Evolutionary conservation across 1,140 invertebrate genomes (phyloP), one percentile per base, ranked within the genome.

Genomic region (Ips nitidus): DNA sequence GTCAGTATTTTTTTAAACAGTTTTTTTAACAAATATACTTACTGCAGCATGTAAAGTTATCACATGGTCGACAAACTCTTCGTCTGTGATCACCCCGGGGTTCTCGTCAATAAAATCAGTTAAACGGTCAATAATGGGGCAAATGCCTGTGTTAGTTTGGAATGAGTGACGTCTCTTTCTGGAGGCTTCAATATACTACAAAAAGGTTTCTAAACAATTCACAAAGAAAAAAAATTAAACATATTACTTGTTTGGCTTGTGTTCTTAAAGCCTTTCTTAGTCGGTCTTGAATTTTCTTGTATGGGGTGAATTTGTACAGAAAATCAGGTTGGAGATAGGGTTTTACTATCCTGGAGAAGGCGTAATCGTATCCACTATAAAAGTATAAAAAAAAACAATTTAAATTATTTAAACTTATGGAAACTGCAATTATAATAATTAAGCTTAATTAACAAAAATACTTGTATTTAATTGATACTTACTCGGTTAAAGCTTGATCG

Each of bases 111-210:
- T 37, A 47, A 64, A 61, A 41, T 68, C 68, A 2, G 60, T 43
- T n/a, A 75, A 39, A 59, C 6, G 36, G 41, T 75, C 74, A 43
- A 75, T 42, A n/a, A 72, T 50, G 6, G 74, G 71, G 66, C 56
- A 53, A 68, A 7, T 52, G 37, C 6, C 41, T 41, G 4, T 6
- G 50, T 57, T n/a, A 5, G 4, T 73, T 57, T 2, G 7, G n/a
- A 4, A 62, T 43, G 39, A n/a, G n/a, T 66, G 73, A 61, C 66
- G 47, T 56, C 56, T 52, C 38, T 62, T 67, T 6, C 41, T 22
- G 36, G 64, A 69, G 57, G 45, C 60, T 52, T 53, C 52, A 22
- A 22, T 22, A 22, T 22, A 22, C 4, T 68, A 7, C 38, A 56
- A 36, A 22, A 22, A 22, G 22, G 22, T 22, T 22, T 22, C 22